Evolutionary conservation across 2,888 invertebrate species (phyloP), one percentile per base, ranked within the genome.

Genomic region (Tetramorium bicarinatum): DNA sequence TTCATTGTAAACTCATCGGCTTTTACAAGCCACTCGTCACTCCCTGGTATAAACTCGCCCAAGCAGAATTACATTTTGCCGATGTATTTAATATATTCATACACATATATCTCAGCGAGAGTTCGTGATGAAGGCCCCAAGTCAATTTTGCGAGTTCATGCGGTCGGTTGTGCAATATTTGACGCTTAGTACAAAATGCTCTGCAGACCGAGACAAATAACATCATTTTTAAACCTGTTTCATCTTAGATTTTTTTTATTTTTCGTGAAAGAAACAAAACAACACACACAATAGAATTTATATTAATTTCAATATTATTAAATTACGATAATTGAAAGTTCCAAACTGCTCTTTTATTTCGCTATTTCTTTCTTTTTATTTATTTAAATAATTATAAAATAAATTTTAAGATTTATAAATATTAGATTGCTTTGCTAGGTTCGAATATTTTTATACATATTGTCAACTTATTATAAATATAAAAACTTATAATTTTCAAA

Each of bases 1-100:
- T 89, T 82, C 71, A 59, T 85, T 84, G 87, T 66, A 74, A 85
- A 87, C 85, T 84, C 89, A 75, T 88, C 80, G 82, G 87, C 88
- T 67, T 88, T 87, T 83, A 82, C 89, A 83, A 82, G 77, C 86
- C 21, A 66, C 66, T 72, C 64, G 44, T 47, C 54, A 13, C n/a
- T 41, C 3, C 34, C 15, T n/a, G 44, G 21, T 18, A 59, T 71
- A 75, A 52, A 56, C 75, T 69, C 61, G 34, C 13, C 54, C 64
- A 49, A 44, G 41, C 44, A 56, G 52, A 76, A 72, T 82, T 82
- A 71, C 59, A 80, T 71, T 71, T 71, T 38, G 25, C 47, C 18
- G 59, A 61, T 71, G 47, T 59, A 85, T 86, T 82, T 88, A 83
- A 82, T 87, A 81, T 82, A 84, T 81, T 79, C 77, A 52, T 44